These are phyloP conservation scores for Scatophagus argus DNA, from an alignment of 2,113 vertebrate species.

Conservation along the genomic window DNA sequence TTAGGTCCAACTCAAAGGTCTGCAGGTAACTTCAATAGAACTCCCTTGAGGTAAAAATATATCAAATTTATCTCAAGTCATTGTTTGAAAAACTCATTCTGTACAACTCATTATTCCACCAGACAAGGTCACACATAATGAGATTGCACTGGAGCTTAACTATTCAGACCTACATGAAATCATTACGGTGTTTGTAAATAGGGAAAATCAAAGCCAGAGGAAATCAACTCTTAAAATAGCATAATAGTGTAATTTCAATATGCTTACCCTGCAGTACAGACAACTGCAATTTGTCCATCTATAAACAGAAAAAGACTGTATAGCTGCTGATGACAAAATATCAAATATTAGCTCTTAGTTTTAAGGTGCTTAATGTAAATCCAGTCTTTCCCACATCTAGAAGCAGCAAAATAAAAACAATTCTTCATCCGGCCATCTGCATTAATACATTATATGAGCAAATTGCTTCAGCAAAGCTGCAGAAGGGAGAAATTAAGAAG, in stretches of 20 bases:
- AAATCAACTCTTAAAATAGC: constrained; percentile 34
- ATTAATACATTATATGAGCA: background rate
- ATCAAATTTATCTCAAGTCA: constrained; percentile 32
- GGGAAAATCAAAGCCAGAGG: constrained; percentile 9
- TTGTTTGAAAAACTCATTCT: constrained; percentile 23
- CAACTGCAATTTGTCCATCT: constrained; percentile 26
- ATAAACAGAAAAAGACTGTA: constrained; percentile 3
- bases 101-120: constrained; percentile 14
- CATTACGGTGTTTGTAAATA: constrained; percentile 20
- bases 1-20: constrained; percentile 34
- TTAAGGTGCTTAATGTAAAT: constrained; percentile 26
- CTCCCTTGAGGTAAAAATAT: constrained; percentile 6
- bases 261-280: constrained; percentile 11
- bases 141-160: background rate
- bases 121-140: constrained; percentile 6
- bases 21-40: constrained; percentile 36
- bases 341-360: constrained; percentile 3
- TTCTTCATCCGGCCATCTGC: background rate
- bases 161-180: constrained; percentile 29
- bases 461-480: background rate
- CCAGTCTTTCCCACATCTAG: constrained; percentile 22
- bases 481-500: constrained; percentile 20
- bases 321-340: background rate
- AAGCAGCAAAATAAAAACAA: constrained; percentile 4
- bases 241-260: too few species aligned